phyloP scores from a whole-genome alignment of 37 sponge, comb jelly and placozoan species.

The Ianthella basta region DNA sequence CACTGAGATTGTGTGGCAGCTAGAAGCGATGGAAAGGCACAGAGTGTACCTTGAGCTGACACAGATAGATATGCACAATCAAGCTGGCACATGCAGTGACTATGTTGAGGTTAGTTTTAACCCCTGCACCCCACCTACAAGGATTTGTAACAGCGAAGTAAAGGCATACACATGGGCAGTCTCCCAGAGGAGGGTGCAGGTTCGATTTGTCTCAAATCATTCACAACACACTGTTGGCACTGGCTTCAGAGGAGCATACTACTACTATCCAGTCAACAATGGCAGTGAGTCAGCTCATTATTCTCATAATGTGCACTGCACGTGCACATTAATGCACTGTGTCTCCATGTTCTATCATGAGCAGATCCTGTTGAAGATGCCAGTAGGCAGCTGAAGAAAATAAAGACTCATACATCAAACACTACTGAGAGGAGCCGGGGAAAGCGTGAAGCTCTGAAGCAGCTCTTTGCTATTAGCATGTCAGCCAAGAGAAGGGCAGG shows the following conservation, averaged over 20 bases:
- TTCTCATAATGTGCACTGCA: too few relatives aligned
- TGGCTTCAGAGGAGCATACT: constrained; percentile 30
- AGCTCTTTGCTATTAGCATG: too few relatives aligned
- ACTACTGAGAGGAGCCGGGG: too few relatives aligned
- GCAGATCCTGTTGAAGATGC: constrained; percentile 33
- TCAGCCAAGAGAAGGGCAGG: too few relatives aligned
- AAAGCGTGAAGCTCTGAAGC: too few relatives aligned
- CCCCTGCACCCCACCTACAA: neutral
- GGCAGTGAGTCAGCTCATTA: constrained; percentile 13
- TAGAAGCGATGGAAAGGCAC: neutral
- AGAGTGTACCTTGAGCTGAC: constrained; percentile 16
- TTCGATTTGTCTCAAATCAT: neutral
- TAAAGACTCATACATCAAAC: too few relatives aligned
- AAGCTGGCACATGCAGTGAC: constrained; percentile 3
- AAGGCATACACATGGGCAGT: neutral
- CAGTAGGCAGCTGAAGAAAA: neutral
- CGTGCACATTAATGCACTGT: too few relatives aligned
- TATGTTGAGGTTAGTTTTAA: neutral
- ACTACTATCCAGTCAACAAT: constrained; percentile 27
- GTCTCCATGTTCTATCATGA: neutral
- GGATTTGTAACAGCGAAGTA: neutral
- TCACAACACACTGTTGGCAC: neutral
- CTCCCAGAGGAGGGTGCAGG: neutral
- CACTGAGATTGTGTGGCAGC: constrained; percentile 6
- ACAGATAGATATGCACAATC: neutral